Evolutionary conservation across 2,113 vertebrate genomes (phyloP).

Genomic region (Rhinoderma darwinii): DNA sequence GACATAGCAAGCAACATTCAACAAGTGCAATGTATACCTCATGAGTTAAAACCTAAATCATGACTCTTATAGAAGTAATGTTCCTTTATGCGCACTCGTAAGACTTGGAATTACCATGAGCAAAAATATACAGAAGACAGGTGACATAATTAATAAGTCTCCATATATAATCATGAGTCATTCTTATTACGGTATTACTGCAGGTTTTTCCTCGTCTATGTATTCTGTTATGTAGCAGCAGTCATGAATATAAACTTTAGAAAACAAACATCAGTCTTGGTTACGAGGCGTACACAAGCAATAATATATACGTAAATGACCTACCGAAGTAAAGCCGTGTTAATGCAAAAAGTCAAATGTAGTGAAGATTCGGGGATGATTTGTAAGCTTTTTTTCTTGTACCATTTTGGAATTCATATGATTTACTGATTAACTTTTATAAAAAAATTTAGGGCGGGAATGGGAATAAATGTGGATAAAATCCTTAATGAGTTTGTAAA

Average conservation of each 20-base stretch:
- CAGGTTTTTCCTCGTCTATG: not conserved
- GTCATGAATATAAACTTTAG: not conserved
- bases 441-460: no score
- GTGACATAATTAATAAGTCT: not conserved
- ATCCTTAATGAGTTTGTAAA: no score
- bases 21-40: no score
- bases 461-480: no score
- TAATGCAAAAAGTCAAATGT: not conserved
- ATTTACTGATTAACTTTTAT: no score
- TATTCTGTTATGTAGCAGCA: not conserved
- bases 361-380: not conserved
- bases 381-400: no score
- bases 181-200: not conserved
- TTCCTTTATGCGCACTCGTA: not conserved
- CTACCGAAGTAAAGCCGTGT: not conserved
- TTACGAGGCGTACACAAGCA: not conserved
- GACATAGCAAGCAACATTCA: no score
- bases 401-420: no score
- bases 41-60: no score
- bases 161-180: not conserved
- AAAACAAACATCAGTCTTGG: not conserved
- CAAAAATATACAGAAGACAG: not conserved
- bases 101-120: not conserved
- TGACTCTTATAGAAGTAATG: no score
- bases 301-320: not conserved